Evolutionary conservation across 2,888 invertebrate species (phyloP), one percentile per base, ranked within the genome.

Genomic region (Microplitis manilae): DNA sequence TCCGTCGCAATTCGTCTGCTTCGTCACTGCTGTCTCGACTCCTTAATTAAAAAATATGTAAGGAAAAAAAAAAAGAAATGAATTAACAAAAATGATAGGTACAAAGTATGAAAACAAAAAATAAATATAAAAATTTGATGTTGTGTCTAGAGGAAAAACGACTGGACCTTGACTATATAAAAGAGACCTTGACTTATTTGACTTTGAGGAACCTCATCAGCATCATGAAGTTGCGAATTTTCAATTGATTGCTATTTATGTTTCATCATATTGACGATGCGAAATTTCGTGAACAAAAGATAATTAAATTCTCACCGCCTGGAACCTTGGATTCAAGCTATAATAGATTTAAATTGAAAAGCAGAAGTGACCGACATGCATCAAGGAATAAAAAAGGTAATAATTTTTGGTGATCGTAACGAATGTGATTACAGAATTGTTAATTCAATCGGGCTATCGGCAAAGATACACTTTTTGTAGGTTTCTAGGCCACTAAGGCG

Each of bases 401-500:
- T 68, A 15, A 20, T 20, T 8, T 20, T 9, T 41, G 68, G 17
- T 17, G 68, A 41, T 70, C 61, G 30, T 70, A 15, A 60, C n/a
- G 70, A 30, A 59, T n/a, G 59, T 39, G 39, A 64, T 64, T 73
- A 62, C 13, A 20, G 41, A 40, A 20, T 40, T 38, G 60, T 50
- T 30, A 62, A 40, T 67, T 13, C 7, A 60, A 61, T 59, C 17
- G 20, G 15, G 62, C 40, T 40, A 17, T 13, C 50, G 64, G 74
- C 17, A 68, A 69, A 85, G 82, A 84, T 83, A 85, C 82, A 86
- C 83, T 88, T 88, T 88, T 88, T 87, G 87, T 88, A 84, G 88
- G 87, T 88, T 87, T 88, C 87, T 88, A 88, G 88, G 86, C 85
- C 87, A 84, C 84, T 84, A 84, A 87, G 85, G 85, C 84, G 87